phyloP scores from a whole-genome alignment of 2,888 invertebrate genomes.

The Drosophila rubida region DNA sequence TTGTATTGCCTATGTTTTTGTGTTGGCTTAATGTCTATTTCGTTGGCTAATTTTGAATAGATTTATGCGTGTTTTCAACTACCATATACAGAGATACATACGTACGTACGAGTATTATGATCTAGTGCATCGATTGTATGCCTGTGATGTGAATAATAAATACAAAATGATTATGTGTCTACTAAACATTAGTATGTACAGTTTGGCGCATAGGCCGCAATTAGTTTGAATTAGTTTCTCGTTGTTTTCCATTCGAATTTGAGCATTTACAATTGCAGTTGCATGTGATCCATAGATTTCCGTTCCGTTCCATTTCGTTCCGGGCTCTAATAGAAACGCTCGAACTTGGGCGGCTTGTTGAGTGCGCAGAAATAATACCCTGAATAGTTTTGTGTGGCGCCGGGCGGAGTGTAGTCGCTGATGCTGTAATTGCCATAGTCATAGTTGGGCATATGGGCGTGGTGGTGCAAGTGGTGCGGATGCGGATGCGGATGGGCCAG shows the following conservation, averaged over 20 bases:
- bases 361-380: constrained; percentile 85
- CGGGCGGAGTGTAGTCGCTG: constrained; percentile 83
- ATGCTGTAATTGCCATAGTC: constrained; percentile 83
- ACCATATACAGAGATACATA: constrained; percentile 49
- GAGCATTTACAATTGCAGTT: constrained; percentile 71
- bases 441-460: constrained; percentile 70
- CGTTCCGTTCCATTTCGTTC: constrained; percentile 5
- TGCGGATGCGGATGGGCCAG: constrained; percentile 61
- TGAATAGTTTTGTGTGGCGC: constrained; percentile 84
- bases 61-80: constrained; percentile 80
- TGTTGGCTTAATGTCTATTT: constrained; percentile 53
- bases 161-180: constrained; percentile 53
- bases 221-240: constrained; percentile 15
- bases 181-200: constrained; percentile 49
- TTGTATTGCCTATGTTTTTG: constrained; percentile 55
- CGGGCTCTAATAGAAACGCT: constrained; percentile 79
- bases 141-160: constrained; percentile 59
- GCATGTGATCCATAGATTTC: constrained; percentile 18
- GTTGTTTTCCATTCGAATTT: constrained; percentile 58
- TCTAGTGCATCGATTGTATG: constrained; percentile 34
- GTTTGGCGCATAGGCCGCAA: constrained; percentile 41
- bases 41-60: constrained; percentile 79
- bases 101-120: constrained; percentile 17
- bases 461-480: constrained; percentile 57
- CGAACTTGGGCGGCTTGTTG: constrained; percentile 84